These are phyloP conservation scores for Rhagologus leucostigma DNA, from an alignment of 2,113 vertebrate genomes.

Conservation along the genomic window DNA sequence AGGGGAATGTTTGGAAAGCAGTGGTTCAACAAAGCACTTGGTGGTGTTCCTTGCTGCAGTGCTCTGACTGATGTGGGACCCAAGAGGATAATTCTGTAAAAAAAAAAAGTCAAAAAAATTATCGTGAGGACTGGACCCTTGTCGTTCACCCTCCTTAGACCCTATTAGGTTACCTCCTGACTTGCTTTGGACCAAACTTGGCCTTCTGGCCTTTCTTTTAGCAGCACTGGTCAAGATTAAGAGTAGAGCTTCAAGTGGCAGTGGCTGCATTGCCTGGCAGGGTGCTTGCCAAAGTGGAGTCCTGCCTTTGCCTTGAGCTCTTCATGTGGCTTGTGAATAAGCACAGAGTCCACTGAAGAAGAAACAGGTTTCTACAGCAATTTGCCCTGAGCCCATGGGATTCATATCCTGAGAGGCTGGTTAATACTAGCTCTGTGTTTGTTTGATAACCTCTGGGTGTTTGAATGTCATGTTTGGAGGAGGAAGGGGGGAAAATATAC, in stretches of 20 bases:
- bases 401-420: background rate
- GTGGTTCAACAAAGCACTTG: background rate
- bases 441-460: background rate
- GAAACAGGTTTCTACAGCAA: background rate
- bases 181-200: background rate
- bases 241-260: background rate
- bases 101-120: fast-evolving
- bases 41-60: background rate
- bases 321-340: background rate
- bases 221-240: background rate
- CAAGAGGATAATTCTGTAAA: background rate
- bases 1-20: background rate
- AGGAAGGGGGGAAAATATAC: background rate
- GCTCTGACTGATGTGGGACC: background rate
- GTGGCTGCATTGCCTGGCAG: background rate
- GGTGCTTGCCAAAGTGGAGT: background rate
- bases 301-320: background rate
- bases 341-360: background rate
- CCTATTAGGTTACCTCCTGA: background rate
- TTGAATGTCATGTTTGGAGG: background rate
- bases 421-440: background rate
- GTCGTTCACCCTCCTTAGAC: background rate
- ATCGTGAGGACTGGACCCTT: background rate
- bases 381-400: background rate
- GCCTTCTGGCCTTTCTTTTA: background rate